These are phyloP conservation scores for Tenthredo distinguenda DNA, from an alignment of 2,888 invertebrate genomes.

Conservation along the genomic window DNA sequence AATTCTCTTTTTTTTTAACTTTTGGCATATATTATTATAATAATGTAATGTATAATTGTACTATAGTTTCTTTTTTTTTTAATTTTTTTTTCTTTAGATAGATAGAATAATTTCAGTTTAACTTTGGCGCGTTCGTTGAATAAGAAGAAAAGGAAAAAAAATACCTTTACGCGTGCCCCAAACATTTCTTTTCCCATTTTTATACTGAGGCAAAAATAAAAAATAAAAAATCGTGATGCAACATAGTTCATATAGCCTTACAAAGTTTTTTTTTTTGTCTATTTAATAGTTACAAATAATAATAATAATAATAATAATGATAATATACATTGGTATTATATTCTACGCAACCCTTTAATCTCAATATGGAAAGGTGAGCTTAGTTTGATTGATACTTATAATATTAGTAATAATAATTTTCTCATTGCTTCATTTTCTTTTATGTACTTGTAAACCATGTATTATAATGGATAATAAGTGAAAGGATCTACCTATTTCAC, in stretches of 20 bases:
- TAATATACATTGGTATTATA: slow-evolving; percentile 54
- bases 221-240: slow-evolving; percentile 44
- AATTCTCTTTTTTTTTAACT: slow-evolving; percentile 5
- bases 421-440: slow-evolving; percentile 23
- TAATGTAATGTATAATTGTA: slow-evolving; percentile 46
- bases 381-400: slow-evolving; percentile 31
- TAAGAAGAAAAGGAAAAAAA: not conserved
- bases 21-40: slow-evolving; percentile 48
- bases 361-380: slow-evolving; percentile 55
- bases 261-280: slow-evolving; percentile 36
- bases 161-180: not conserved
- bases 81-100: not conserved
- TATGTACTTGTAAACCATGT: not conserved
- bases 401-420: slow-evolving; percentile 32
- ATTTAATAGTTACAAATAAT: slow-evolving; percentile 48
- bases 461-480: slow-evolving; percentile 10
- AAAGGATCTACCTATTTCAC: slow-evolving; percentile 13
- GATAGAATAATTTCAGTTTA: slow-evolving; percentile 49
- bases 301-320: slow-evolving; percentile 48
- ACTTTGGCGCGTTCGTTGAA: slow-evolving; percentile 6
- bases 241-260: slow-evolving; percentile 40
- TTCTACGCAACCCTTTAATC: slow-evolving; percentile 50
- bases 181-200: not conserved
- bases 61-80: slow-evolving; percentile 33
- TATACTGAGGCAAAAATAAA: slow-evolving; percentile 12